Base-by-base conservation (phyloP, 37 sponge, comb jelly and placozoan species). In the Halisarca cf. caerulea region DNA sequence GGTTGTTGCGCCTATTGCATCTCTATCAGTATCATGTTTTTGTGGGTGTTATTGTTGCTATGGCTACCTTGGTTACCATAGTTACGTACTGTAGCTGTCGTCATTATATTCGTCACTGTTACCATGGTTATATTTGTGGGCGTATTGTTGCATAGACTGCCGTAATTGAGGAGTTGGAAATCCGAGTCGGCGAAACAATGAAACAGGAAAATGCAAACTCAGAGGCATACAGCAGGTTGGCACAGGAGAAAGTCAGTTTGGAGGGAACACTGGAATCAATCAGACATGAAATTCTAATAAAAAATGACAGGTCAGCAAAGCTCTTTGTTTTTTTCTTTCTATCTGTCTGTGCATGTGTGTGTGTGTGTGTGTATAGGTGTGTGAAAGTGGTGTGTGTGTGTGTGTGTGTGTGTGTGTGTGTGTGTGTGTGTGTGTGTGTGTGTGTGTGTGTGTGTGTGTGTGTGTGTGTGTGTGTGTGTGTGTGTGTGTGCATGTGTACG, bases 191-290 rank as follows among this genome's bases (percentile, higher is more conserved):
- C 36, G 77, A 74, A n/a, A 20, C 36, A 2, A 9, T 44, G 2
- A 40, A 41, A 44, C 24, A 37, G 41, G 45, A 74, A 21, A 44
- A 38, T 20, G 36, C 42, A 15, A 23, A 2, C 24, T 33, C 77
- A 44, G 45, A 40, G 7, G 77, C 77, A 2, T 74, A 74, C 45
- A 40, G 43, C 24, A 41, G 24, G 41, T 37, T 74, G 45, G 77
- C 45, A 44, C 39, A 74, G 45, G 77, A 74, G 77, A 74, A 74
- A 44, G 77, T 43, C 24, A 8, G 2, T 0, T 44, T 74, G 20
- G 77, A 74, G 45, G 43, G 36, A 44, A 74, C 77, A 2, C 21
- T 74, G 45, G 77, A 43, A 11, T n/a, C 77, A 23, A 40, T 40
- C 1, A 37, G 36, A 21, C 38, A 40, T 7, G 77, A 74, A 44